Evolutionary conservation across 2,113 vertebrate genomes (phyloP).

Genomic region (Microtus oregoni): DNA sequence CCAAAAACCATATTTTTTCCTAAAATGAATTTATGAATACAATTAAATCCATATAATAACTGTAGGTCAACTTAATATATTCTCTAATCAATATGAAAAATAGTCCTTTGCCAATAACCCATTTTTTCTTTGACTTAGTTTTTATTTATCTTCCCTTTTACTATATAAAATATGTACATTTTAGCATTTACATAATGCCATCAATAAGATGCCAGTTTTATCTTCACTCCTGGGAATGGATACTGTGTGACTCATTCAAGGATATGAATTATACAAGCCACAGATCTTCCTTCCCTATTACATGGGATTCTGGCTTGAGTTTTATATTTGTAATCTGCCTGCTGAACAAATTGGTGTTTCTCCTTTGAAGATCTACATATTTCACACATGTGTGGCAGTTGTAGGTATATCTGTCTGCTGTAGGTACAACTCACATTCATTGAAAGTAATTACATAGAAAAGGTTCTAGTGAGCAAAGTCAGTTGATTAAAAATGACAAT

Average conservation of each 20-base stretch:
- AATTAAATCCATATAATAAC: slow-evolving; percentile 44
- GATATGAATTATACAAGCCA: slow-evolving; percentile 76
- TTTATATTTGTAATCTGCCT: slow-evolving; percentile 69
- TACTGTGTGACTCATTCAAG: slow-evolving; percentile 76
- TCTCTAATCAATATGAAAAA: slow-evolving; percentile 36
- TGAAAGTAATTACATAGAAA: slow-evolving; percentile 76
- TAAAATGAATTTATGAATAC: background rate
- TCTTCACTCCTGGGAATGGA: slow-evolving; percentile 63
- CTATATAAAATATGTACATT: slow-evolving; percentile 73
- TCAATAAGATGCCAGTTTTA: slow-evolving; percentile 72
- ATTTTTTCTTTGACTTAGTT: slow-evolving; percentile 66
- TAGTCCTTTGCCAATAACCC: slow-evolving; percentile 4
- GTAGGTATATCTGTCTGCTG: slow-evolving; percentile 75
- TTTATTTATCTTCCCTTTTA: slow-evolving; percentile 69
- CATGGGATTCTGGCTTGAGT: slow-evolving; percentile 39
- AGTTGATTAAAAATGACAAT: slow-evolving; percentile 83
- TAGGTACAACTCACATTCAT: slow-evolving; percentile 76
- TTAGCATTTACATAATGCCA: slow-evolving; percentile 66
- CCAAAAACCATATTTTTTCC: background rate
- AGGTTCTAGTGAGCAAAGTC: slow-evolving; percentile 69
- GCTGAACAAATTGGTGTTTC: slow-evolving; percentile 74
- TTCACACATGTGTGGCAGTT: slow-evolving; percentile 78
- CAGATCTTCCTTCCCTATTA: slow-evolving; percentile 35
- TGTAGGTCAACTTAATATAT: slow-evolving; percentile 43
- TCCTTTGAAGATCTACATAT: slow-evolving; percentile 76